Conservation (phyloP, 1,140 invertebrate species). For the Andricus grossulariae region DNA sequence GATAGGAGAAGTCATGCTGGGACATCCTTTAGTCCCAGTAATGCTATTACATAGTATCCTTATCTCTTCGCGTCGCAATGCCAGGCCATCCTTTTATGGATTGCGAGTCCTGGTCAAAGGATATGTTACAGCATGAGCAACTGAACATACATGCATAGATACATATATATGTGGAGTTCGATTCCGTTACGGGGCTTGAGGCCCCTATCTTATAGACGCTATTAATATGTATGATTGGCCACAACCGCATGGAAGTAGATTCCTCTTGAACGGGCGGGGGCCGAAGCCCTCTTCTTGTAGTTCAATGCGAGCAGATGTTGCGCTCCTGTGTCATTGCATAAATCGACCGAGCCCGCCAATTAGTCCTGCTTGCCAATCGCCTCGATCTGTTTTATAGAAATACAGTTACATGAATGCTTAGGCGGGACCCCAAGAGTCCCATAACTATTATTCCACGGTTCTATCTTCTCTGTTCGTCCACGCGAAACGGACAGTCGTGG, state of each 20-base stretch:
- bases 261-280: constrained; percentile 44
- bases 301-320: constrained; percentile 51
- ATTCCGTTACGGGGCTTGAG: constrained; percentile 50
- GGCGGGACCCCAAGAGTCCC: constrained; percentile 22
- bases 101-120: constrained; percentile 24
- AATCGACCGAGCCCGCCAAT: constrained; percentile 61
- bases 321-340: constrained; percentile 59
- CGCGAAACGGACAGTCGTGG: constrained; percentile 18
- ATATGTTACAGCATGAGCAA: constrained; percentile 19
- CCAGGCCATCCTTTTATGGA: constrained; percentile 38
- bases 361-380: constrained; percentile 60
- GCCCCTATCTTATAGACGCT: constrained; percentile 50
- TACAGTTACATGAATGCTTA: constrained; percentile 30
- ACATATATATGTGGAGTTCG: constrained; percentile 8
- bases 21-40: constrained; percentile 26
- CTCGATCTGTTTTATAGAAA: constrained; percentile 31
- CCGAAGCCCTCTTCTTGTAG: constrained; percentile 9
- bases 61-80: constrained; percentile 26
- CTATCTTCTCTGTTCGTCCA: constrained; percentile 22
- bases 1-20: constrained; percentile 22
- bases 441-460: constrained; percentile 25
- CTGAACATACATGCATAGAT: not conserved
- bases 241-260: constrained; percentile 57
- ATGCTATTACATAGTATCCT: constrained; percentile 21
- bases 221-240: constrained; percentile 71